A percentile compares a stretch with the other conserved stretches of the same genome.
These are phyloP conservation scores for Rattus norvegicus DNA, from an alignment of 2,113 vertebrate species.

Conservation along the genomic window DNA sequence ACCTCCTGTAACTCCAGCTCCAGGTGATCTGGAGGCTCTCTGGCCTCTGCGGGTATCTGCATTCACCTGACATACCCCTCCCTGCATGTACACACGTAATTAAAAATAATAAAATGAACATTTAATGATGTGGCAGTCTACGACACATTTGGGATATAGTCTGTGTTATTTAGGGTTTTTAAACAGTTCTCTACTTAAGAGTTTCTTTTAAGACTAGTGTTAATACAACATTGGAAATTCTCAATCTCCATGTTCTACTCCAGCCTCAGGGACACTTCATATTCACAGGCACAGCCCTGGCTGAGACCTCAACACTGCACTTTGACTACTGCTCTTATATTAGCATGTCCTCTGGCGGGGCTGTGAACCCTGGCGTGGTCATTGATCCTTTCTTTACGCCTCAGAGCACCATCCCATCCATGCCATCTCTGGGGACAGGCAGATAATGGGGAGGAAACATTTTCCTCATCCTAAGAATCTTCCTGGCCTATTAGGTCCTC, in stretches of 20 bases:
- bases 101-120: not conserved
- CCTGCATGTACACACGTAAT: not conserved
- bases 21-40: not conserved
- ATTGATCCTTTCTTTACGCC: conserved; percentile 6
- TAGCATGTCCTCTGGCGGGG: not conserved
- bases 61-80: not conserved
- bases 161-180: not conserved
- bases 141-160: not conserved
- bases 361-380: no score
- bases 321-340: not conserved
- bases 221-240: not conserved
- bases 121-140: not conserved
- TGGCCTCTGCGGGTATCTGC: not conserved
- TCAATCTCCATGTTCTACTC: not conserved
- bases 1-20: not conserved
- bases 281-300: not conserved
- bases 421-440: not conserved
- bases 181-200: not conserved
- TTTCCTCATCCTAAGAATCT: not conserved
- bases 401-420: not conserved
- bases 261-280: not conserved
- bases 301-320: not conserved
- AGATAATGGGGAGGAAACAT: not conserved
- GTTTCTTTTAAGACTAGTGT: not conserved
- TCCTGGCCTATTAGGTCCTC: not conserved